A percentile compares a stretch with the other conserved stretches of the same genome.
These are phyloP conservation scores for Alethe castanea DNA, from an alignment of 2,113 vertebrate genomes.

Conservation along the genomic window DNA sequence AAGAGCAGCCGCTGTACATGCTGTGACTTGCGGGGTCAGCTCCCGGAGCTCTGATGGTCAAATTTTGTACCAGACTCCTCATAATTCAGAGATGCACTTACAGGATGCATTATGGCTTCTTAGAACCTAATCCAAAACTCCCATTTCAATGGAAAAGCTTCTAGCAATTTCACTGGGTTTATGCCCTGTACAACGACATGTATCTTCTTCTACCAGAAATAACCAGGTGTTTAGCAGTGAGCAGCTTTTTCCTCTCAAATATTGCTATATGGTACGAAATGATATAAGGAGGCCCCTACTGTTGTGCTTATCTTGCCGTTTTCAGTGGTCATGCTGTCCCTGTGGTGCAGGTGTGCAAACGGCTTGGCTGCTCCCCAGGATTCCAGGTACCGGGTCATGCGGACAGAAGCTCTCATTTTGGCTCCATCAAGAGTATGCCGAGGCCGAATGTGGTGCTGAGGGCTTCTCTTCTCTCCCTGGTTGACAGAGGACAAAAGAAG, in stretches of 20 bases:
- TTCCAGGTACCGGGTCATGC: slow-evolving; percentile 97
- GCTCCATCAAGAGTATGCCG: slow-evolving; percentile 84
- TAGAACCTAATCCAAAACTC: neutral
- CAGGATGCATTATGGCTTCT: neutral
- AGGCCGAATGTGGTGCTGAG: slow-evolving; percentile 88
- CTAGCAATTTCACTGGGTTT: neutral
- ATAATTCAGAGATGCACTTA: neutral
- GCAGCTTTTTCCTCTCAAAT: neutral
- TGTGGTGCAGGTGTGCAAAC: slow-evolving; percentile 93
- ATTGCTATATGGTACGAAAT: neutral
- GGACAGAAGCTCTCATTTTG: slow-evolving; percentile 95
- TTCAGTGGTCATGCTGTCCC: slow-evolving; percentile 98
- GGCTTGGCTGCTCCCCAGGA: slow-evolving; percentile 98
- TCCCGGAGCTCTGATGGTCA: neutral
- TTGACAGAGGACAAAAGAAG: neutral
- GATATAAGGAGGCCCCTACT: slow-evolving; percentile 71
- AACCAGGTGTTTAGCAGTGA: neutral
- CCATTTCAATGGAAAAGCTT: neutral
- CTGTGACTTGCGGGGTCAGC: neutral
- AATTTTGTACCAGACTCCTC: neutral
- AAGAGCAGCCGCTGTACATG: neutral
- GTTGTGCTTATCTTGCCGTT: slow-evolving; percentile 96
- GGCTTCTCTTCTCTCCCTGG: slow-evolving; percentile 89
- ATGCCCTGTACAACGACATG: neutral
- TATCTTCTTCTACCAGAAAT: neutral